Evolutionary conservation across 2,888 invertebrate genomes (phyloP), one percentile per base, ranked within the genome.

Genomic region (Bursaphelenchus okinawaensis): DNA sequence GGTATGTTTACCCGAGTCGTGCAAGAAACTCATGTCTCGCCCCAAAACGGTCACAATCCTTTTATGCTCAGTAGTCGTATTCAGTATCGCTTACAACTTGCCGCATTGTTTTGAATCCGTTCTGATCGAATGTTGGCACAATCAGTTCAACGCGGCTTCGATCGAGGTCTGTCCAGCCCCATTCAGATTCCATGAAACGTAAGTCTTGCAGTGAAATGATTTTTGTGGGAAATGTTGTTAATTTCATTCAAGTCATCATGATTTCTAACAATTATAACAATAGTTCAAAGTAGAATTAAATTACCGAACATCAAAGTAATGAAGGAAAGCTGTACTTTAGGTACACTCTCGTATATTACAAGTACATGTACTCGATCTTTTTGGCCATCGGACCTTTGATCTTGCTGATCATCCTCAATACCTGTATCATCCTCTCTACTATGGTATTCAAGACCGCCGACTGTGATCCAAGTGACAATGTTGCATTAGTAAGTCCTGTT

Each of bases 311-410:
- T 20, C 8, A 19, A 27, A 8, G 12, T 52, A 19, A 9, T 62
- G n/a, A n/a, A n/a, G n/a, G n/a, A n/a, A n/a, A n/a, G n/a, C n/a
- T n/a, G n/a, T n/a, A n/a, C n/a, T 78, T 63, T 28, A 76, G 75
- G 55, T 80, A 80, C 66, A 66, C 68, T 40, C 63, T 68, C 8
- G 66, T 80, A 20, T 81, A 81, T 63, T 79, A 79, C 66, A 75
- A 75, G 50, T 62, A 62, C 26, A 23, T 62, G 22, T 81, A 81
- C 67, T 72, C 81, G 8, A 66, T 77, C 0, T 78, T 81, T 65
- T 65, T 81, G 31, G 81, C 81, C 8, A 77, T 81, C 12, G 81
- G 81, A 0, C 81, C 81, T 22, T 63, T 81, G 6, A 58, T 79
- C 9, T 67, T 74, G 26, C 66, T 81, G 24, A 71, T 81, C 58